Base-by-base conservation (phyloP, 1,140 invertebrate genomes). In the Neelides sp. region DNA sequence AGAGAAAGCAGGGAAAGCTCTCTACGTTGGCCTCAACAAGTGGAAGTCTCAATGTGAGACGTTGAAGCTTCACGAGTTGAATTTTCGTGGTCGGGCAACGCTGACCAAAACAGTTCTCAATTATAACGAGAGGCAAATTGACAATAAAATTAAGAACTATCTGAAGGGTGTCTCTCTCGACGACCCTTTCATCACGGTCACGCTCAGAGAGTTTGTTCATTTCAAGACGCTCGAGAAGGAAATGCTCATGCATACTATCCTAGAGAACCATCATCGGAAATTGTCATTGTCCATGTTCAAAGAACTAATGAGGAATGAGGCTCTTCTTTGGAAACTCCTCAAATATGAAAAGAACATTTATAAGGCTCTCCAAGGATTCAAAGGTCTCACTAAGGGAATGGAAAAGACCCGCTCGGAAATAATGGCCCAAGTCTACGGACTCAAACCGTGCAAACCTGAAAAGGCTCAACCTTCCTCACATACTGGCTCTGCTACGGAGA, bases 141-240 rank as follows among this genome's bases (percentile, higher is more conserved):
- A 57, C 19, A 4, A 41, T 1, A 28, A 46, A 1, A 36, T 41
- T 17, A 46, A 26, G 4, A 57, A 28, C 19, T 43, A 23, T 28
- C 24, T 57, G n/a, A 19, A 48, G 20, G 30, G 23, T 26, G 36
- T 52, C 1, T 45, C 37, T 12, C 34, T 44, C 3, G 50, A 57
- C n/a, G 55, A 52, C 12, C 55, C 55, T 10, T 57, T 57, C 37
- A 22, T 57, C 7, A 57, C 50, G 7, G 41, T 52, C 3, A 57
- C 50, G 8, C 23, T 57, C 2, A 32, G 43, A 27, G 55, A 57
- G 19, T 57, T 57, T 30, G 35, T 57, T 13, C 34, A 50, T 20
- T 53, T 49, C 34, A 53, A 52, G 22, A 28, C 32, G 1, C 17
- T 57, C 8, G 51, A 50, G 15, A 20, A 42, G 17, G 50, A 57